Conservation (phyloP, 2,797 vertebrate species). For the Sylvilagus floridanus region DNA sequence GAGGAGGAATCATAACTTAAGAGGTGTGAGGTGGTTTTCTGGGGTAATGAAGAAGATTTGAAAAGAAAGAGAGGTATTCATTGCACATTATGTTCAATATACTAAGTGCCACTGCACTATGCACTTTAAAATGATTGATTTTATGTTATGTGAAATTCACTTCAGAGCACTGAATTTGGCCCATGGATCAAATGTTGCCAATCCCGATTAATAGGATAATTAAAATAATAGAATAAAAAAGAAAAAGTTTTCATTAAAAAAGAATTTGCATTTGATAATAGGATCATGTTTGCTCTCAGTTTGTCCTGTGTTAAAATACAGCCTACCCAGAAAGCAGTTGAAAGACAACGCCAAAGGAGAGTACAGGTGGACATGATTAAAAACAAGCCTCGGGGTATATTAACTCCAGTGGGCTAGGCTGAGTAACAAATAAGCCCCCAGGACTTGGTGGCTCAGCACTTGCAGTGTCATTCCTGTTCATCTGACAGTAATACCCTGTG, state of each 20-base stretch:
- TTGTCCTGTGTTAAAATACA: neutral
- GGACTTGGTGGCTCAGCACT: neutral
- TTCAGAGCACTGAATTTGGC: neutral
- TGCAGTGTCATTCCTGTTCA: neutral
- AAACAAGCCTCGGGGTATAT: neutral
- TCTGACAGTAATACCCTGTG: neutral
- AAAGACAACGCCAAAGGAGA: neutral
- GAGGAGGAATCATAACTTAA: neutral
- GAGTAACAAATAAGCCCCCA: neutral
- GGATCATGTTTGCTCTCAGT: neutral
- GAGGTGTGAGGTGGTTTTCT: neutral
- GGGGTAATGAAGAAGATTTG: neutral
- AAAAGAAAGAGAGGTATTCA: neutral
- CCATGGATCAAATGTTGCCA: neutral
- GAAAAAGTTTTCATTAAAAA: neutral
- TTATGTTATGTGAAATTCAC: neutral
- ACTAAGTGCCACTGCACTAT: neutral
- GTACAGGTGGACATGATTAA: neutral
- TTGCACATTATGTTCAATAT: neutral
- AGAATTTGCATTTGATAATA: neutral
- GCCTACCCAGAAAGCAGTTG: neutral
- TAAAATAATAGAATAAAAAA: neutral
- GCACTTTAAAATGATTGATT: neutral
- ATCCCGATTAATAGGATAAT: neutral
- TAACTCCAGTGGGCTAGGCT: neutral